These are phyloP conservation scores for Takifugu flavidus DNA, from an alignment of 2,113 vertebrate genomes.

Conservation along the genomic window DNA sequence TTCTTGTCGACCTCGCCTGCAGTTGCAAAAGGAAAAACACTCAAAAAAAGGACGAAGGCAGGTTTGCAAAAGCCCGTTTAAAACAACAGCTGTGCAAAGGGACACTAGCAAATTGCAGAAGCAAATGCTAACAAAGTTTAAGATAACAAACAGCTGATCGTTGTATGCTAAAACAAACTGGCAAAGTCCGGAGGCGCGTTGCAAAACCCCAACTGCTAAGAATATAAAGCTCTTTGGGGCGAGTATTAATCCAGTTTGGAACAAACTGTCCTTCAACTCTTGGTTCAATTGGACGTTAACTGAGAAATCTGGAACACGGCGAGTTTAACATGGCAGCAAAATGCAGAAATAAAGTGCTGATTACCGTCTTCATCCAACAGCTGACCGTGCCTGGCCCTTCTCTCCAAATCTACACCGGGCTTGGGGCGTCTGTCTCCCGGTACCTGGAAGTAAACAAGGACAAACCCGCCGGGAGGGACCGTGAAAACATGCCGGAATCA, in stretches of 20 bases:
- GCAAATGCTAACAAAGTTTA: neutral
- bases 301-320: neutral
- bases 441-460: constrained; percentile 16
- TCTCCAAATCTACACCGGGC: constrained; percentile 71
- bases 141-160: neutral
- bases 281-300: neutral
- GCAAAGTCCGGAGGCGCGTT: neutral
- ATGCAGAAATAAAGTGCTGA: neutral
- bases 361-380: constrained; percentile 75
- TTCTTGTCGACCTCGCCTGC: too few species aligned
- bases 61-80: too few species aligned
- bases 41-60: neutral
- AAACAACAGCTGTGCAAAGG: too few species aligned
- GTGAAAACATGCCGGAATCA: neutral
- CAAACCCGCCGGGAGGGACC: neutral
- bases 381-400: constrained; percentile 78
- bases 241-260: neutral
- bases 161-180: neutral
- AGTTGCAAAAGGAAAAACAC: too few species aligned
- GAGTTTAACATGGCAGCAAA: neutral
- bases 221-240: neutral
- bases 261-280: neutral
- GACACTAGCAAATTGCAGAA: neutral
- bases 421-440: constrained; percentile 80
- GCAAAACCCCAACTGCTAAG: neutral